phyloP scores from a whole-genome alignment of 2,113 vertebrate genomes.

The Malurus cyaneus region DNA sequence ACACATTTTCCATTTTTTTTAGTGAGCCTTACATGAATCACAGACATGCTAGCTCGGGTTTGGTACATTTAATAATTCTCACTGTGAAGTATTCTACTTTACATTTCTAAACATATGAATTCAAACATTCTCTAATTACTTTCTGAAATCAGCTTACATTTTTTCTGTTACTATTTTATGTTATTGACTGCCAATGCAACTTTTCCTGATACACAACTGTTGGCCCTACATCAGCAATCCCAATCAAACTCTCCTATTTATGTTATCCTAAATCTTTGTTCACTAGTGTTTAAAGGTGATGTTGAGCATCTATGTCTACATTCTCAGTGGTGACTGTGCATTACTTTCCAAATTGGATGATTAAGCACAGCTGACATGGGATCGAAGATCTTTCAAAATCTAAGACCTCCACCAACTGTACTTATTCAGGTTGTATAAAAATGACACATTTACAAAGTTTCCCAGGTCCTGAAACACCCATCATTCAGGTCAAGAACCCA shows the following conservation, averaged over 20 bases:
- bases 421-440: neutral
- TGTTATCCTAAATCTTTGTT: neutral
- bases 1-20: neutral
- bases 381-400: neutral
- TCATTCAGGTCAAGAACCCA: neutral
- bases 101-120: neutral
- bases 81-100: neutral
- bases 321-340: neutral
- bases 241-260: neutral
- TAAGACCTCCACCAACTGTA: neutral
- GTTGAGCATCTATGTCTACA: neutral
- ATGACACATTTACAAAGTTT: neutral
- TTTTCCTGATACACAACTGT: neutral
- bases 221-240: neutral
- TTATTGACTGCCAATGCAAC: neutral
- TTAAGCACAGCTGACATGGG: neutral
- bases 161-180: neutral
- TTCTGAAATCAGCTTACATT: neutral
- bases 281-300: neutral
- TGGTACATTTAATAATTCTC: neutral
- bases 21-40: neutral
- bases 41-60: neutral
- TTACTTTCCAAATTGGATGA: neutral
- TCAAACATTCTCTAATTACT: neutral
- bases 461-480: neutral